Conservation (phyloP, 2,888 invertebrate genomes). For the Exephanes ischioxanthus region DNA sequence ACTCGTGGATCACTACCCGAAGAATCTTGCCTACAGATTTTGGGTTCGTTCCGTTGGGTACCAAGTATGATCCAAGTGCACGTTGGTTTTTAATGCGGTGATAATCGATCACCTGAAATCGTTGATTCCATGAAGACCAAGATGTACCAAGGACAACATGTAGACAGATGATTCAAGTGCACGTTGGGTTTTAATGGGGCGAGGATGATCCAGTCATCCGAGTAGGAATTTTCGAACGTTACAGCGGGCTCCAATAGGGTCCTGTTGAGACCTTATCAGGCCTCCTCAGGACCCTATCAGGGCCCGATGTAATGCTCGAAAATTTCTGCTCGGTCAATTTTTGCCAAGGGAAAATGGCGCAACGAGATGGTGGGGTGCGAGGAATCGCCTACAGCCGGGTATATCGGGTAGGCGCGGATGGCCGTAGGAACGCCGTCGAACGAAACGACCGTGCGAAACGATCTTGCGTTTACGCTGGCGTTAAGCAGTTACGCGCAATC, state of each 20-base stretch:
- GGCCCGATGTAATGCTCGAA: no score
- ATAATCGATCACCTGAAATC: no score
- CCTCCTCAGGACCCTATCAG: no score
- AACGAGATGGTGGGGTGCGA: conserved; percentile 2
- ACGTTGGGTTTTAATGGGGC: not conserved
- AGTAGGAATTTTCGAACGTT: no score
- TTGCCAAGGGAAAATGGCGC: conserved; percentile 16
- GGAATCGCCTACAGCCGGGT: not conserved
- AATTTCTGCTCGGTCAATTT: no score
- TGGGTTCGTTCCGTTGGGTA: not conserved
- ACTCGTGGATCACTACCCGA: not conserved
- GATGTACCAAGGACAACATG: not conserved
- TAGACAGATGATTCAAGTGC: not conserved
- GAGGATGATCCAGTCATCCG: not conserved
- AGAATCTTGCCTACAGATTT: not conserved
- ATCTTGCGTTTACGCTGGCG: conserved; percentile 72
- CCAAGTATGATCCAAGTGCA: not conserved
- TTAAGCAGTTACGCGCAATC: conserved; percentile 75
- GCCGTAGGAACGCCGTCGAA: conserved; percentile 42
- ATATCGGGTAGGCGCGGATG: conserved; percentile 1
- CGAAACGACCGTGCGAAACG: conserved; percentile 68
- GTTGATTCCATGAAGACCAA: not conserved
- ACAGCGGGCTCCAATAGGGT: no score
- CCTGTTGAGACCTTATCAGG: no score
- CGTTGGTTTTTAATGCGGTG: not conserved